Base-by-base conservation (phyloP, 2,888 invertebrate genomes). In the Spodoptera littoralis region DNA sequence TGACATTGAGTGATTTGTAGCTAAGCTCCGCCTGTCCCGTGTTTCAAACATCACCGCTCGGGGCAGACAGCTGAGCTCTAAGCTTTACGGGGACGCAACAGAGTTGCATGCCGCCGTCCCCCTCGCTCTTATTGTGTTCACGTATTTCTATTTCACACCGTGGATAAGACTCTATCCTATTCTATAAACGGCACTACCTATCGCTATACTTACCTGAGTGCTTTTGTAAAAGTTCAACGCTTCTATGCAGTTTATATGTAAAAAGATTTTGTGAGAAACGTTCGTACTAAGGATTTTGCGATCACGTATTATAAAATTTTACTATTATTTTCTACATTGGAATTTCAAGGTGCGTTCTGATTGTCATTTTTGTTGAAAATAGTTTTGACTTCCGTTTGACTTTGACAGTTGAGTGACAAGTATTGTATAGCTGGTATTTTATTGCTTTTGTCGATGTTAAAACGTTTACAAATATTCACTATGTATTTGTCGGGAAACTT, bases 1-100 rank as follows among this genome's bases (percentile, higher is more conserved):
- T 95, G 95, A 95, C 95, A 93, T 92, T 95, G 95, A 95, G 95
- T 95, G 95, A 95, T 95, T 95, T 95, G 95, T 95, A 91, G 95
- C 93, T 94, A 94, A 94, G 95, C 95, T 92, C 95, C 95, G 95
- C 95, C 95, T 94, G 95, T 95, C 95, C 95, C 92, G 93, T 92
- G 95, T 95, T 95, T 95, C 95, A 95, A 95, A 95, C 95, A 95
- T 95, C 95, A 94, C 92, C 92, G 94, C 92, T 89, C 88, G 85
- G 89, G 86, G 91, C 90, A 92, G 94, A 94, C 94, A 94, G 94
- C 94, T 94, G 93, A 94, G 93, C 91, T 90, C 89, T 90, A 92
- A 92, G 93, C 92, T 91, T 89, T 87, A 88, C 86, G 88, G 85
- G 86, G 90, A 87, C 91, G 92, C 86, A 88, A 89, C 88, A 80